These are phyloP conservation scores for Noctua fimbriata DNA, from an alignment of 2,888 invertebrate genomes.

Conservation along the genomic window DNA sequence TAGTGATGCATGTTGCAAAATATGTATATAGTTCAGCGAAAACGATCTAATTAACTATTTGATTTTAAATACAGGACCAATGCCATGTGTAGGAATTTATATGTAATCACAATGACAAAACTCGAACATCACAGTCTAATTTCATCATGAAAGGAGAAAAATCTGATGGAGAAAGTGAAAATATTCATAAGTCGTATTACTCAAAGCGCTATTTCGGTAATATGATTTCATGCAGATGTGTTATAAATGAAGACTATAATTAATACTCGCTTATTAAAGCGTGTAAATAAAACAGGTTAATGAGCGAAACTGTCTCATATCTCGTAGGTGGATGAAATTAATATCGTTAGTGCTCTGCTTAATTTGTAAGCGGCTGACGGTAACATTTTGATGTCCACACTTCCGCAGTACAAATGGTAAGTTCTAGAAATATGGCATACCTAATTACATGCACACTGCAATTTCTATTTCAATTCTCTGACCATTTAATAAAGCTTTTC, in stretches of 20 bases:
- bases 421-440: background rate
- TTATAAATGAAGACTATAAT: conserved; percentile 51
- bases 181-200: conserved; percentile 18
- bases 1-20: background rate
- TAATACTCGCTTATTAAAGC: conserved; percentile 51
- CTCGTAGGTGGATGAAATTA: conserved; percentile 40
- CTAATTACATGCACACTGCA: background rate
- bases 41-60: background rate
- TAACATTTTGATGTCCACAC: conserved; percentile 26
- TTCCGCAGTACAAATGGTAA: conserved; percentile 11
- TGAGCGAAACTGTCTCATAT: conserved; percentile 41
- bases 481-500: background rate
- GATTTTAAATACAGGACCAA: background rate
- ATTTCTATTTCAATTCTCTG: background rate
- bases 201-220: conserved; percentile 33
- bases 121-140: background rate
- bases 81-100: no score
- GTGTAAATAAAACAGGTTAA: conserved; percentile 55
- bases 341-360: conserved; percentile 32
- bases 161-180: background rate
- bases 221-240: conserved; percentile 35
- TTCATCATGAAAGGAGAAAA: background rate
- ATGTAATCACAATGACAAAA: background rate
- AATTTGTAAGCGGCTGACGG: conserved; percentile 29
- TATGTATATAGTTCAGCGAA: background rate